Evolutionary conservation across 2,888 invertebrate genomes (phyloP).

Genomic region (Diploptera punctata): DNA sequence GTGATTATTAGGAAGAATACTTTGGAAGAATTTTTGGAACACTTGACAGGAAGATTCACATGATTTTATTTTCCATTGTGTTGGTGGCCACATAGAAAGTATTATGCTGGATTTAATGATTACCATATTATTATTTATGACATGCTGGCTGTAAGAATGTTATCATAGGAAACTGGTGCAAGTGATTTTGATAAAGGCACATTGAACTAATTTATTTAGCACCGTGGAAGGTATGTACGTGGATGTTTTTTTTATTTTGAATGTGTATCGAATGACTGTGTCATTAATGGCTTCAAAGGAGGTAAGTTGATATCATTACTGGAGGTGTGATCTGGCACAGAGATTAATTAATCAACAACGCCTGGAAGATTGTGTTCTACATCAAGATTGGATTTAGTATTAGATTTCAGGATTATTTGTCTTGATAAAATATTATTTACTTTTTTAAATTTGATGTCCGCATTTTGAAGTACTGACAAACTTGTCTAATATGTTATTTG

Average conservation of each 20-base stretch:
- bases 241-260: conserved; percentile 19
- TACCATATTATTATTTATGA: no score
- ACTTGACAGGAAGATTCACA: background rate
- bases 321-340: conserved; percentile 3
- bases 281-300: conserved; percentile 26
- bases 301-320: conserved; percentile 19
- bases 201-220: background rate
- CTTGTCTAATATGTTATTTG: background rate
- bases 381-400: no score
- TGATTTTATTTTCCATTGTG: background rate
- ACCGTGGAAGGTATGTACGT: conserved; percentile 35
- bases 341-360: background rate
- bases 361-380: background rate
- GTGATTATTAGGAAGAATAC: background rate
- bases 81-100: background rate
- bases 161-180: background rate
- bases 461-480: conserved; percentile 4
- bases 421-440: no score
- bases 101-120: no score
- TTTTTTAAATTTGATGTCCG: background rate
- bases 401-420: no score
- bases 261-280: conserved; percentile 30
- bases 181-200: no score
- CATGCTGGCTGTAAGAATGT: background rate
- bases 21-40: background rate